Evolutionary conservation across 2,113 vertebrate species (phyloP).

Genomic region (Brachyhypopomus occidentalis): DNA sequence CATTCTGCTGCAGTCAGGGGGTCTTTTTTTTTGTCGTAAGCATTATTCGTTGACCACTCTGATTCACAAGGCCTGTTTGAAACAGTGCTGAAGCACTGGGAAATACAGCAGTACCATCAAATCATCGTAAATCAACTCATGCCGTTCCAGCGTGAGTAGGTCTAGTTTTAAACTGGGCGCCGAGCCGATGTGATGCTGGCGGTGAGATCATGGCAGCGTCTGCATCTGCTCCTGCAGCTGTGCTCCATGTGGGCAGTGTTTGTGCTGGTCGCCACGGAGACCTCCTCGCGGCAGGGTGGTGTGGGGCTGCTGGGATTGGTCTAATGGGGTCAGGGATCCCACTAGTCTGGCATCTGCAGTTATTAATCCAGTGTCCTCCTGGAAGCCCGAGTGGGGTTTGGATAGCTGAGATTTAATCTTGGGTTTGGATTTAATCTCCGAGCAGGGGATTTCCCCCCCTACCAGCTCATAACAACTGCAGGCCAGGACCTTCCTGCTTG

Average conservation of each 20-base stretch:
- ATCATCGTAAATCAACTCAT: background rate
- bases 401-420: slow-evolving; percentile 45
- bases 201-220: background rate
- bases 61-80: background rate
- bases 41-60: background rate
- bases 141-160: background rate
- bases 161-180: background rate
- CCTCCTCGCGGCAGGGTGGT: background rate
- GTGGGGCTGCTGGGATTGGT: background rate
- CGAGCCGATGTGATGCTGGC: background rate
- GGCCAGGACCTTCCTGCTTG: slow-evolving; percentile 41
- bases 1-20: background rate
- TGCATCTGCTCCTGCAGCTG: background rate
- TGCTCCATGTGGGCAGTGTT: background rate
- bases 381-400: slow-evolving; percentile 22
- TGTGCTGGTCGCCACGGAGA: slow-evolving; percentile 1
- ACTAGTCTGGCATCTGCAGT: slow-evolving; percentile 20
- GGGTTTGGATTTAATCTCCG: slow-evolving; percentile 49
- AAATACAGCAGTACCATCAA: background rate
- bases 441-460: slow-evolving; percentile 48
- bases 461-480: slow-evolving; percentile 18
- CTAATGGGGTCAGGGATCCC: slow-evolving; percentile 35
- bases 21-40: background rate
- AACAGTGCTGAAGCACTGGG: background rate
- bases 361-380: slow-evolving; percentile 37